Evolutionary conservation across 2,113 vertebrate species (phyloP).

Genomic region (Barnardius zonarius): DNA sequence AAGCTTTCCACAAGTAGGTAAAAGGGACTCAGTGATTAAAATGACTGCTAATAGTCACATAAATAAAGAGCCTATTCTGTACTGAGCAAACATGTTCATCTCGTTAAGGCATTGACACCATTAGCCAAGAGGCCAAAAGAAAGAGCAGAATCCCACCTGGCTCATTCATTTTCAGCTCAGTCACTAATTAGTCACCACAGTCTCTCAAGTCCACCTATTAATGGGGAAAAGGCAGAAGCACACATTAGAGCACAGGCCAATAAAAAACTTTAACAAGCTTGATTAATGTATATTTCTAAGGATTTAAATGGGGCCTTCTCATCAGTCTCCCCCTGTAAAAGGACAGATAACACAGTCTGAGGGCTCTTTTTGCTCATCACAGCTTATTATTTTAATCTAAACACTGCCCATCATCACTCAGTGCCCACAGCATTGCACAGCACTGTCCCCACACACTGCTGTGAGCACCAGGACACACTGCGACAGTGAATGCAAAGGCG

Average conservation of each 20-base stretch:
- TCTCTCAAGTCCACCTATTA: background rate
- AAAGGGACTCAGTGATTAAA: background rate
- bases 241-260: background rate
- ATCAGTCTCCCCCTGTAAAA: background rate
- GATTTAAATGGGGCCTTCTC: background rate
- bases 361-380: too few relatives aligned
- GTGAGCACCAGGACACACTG: too few relatives aligned
- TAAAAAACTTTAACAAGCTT: too few relatives aligned
- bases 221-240: background rate
- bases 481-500: fast-evolving
- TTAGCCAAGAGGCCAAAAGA: background rate
- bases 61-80: background rate
- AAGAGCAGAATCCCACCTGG: background rate
- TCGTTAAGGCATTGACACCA: too few relatives aligned
- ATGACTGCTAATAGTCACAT: background rate
- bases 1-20: background rate
- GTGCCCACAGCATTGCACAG: too few relatives aligned
- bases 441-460: fast-evolving
- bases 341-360: fast-evolving
- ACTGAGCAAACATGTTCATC: fast-evolving
- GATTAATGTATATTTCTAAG: background rate
- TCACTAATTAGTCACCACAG: background rate
- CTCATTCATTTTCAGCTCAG: background rate
- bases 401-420: fast-evolving
- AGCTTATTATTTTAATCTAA: fast-evolving